Evolutionary conservation across 2,113 vertebrate genomes (phyloP).

Genomic region (Phodopus roborovskii): DNA sequence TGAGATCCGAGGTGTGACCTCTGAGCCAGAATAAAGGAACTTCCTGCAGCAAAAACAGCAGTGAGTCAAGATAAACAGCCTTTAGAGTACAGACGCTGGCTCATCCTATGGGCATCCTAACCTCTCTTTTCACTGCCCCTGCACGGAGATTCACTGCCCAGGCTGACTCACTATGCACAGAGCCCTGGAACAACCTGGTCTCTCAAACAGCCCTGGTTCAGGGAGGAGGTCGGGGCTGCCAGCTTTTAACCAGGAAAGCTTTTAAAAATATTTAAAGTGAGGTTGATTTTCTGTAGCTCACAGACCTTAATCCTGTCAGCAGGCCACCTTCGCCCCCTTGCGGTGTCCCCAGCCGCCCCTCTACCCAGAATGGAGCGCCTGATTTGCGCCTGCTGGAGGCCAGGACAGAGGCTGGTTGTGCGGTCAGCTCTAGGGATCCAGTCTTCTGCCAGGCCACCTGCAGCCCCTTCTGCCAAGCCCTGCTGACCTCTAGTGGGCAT

Average conservation of each 20-base stretch:
- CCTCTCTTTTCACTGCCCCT: not conserved
- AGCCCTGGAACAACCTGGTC: no score
- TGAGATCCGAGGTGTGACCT: not conserved
- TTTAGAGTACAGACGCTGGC: not conserved
- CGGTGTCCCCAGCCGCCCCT: not conserved
- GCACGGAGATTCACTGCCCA: rapidly evolving
- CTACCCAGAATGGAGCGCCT: rapidly evolving
- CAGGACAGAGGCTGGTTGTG: not conserved
- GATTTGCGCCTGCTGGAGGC: not conserved
- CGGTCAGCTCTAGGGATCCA: rapidly evolving
- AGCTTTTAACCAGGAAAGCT: not conserved
- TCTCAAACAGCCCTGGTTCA: not conserved
- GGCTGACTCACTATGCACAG: not conserved
- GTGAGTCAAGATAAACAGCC: slow-evolving; percentile 59
- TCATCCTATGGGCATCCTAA: not conserved
- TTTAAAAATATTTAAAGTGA: not conserved
- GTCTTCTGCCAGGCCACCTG: not conserved
- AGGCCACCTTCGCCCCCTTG: slow-evolving; percentile 42
- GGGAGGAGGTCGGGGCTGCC: not conserved
- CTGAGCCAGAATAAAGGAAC: slow-evolving; percentile 64
- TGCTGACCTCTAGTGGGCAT: slow-evolving; percentile 81
- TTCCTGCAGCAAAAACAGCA: slow-evolving; percentile 60
- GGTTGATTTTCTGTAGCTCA: not conserved
- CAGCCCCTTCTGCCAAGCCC: slow-evolving; percentile 5
- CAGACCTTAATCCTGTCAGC: not conserved